Percentiles rank a stretch among this genome's conserved stretches.
phyloP scores from a whole-genome alignment of 2,113 vertebrate species.

The Dunckerocampus dactyliophorus region DNA sequence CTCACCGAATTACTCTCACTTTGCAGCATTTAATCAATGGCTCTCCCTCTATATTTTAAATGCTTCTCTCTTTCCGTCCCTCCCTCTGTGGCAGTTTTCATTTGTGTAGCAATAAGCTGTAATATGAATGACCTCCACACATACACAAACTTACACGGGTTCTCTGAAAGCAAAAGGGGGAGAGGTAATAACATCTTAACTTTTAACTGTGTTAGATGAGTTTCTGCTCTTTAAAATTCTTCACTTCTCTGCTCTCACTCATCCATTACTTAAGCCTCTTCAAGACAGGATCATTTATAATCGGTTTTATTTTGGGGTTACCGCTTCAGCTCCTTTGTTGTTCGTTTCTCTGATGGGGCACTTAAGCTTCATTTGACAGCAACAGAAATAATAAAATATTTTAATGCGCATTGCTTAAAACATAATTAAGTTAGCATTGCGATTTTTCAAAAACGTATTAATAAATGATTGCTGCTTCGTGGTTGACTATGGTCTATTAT shows the following conservation, averaged over 20 bases:
- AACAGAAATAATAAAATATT: background rate
- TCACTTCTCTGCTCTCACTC: background rate
- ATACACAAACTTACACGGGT: constrained; percentile 11
- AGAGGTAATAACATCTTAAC: constrained; percentile 14
- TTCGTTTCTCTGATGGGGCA: background rate
- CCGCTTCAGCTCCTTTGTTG: background rate
- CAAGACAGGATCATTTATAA: background rate
- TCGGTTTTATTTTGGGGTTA: background rate
- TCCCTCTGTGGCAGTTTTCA: constrained; percentile 32
- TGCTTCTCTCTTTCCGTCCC: constrained; percentile 30
- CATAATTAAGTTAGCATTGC: background rate
- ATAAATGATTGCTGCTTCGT: no score
- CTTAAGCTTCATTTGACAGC: background rate
- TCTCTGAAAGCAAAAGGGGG: background rate
- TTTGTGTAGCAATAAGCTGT: constrained; percentile 44
- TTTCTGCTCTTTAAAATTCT: constrained; percentile 18
- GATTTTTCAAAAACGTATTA: no score
- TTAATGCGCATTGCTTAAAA: background rate
- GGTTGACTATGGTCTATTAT: no score
- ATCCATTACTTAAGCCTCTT: background rate
- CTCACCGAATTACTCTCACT: constrained; percentile 69
- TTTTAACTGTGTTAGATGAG: constrained; percentile 18
- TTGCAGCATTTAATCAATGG: constrained; percentile 75
- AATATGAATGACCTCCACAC: constrained; percentile 9
- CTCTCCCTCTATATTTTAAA: constrained; percentile 57